Evolutionary conservation across 53 echinoderm and acorn worm species (phyloP).

Genomic region (Actinopyga echinites): DNA sequence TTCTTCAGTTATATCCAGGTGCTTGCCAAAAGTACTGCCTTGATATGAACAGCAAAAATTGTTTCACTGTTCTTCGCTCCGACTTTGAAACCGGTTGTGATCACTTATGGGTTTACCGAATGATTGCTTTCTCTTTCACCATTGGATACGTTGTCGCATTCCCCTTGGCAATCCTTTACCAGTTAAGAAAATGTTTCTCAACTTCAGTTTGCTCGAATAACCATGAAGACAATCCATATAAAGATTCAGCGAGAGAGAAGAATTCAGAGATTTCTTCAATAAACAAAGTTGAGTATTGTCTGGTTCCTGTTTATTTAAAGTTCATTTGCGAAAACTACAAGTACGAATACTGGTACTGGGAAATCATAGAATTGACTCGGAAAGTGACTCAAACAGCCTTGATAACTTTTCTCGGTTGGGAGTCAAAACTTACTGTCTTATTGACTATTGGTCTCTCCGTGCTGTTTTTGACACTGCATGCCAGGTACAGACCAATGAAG

Average conservation of each 20-base stretch:
- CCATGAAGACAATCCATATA: no score
- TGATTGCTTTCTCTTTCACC: neutral
- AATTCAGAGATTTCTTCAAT: no score
- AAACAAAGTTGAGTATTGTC: neutral
- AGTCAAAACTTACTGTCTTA: neutral
- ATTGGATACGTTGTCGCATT: neutral
- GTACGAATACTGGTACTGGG: conserved; percentile 21
- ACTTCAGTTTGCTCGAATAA: no score
- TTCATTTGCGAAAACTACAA: conserved; percentile 8
- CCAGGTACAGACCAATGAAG: conserved; percentile 6
- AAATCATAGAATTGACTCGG: neutral
- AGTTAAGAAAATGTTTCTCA: neutral
- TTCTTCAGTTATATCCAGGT: neutral
- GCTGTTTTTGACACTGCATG: conserved; percentile 3
- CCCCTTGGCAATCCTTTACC: neutral
- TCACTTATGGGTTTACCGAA: neutral
- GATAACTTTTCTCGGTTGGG: neutral
- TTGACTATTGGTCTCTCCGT: neutral
- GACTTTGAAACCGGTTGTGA: neutral
- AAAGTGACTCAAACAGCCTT: neutral
- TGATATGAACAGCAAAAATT: neutral
- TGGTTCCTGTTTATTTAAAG: neutral
- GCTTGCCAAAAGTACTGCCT: neutral
- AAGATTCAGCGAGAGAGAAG: no score
- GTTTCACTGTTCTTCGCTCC: neutral